Conservation (phyloP, 2,113 vertebrate species). For the Rhinopomastus cyanomelas region DNA sequence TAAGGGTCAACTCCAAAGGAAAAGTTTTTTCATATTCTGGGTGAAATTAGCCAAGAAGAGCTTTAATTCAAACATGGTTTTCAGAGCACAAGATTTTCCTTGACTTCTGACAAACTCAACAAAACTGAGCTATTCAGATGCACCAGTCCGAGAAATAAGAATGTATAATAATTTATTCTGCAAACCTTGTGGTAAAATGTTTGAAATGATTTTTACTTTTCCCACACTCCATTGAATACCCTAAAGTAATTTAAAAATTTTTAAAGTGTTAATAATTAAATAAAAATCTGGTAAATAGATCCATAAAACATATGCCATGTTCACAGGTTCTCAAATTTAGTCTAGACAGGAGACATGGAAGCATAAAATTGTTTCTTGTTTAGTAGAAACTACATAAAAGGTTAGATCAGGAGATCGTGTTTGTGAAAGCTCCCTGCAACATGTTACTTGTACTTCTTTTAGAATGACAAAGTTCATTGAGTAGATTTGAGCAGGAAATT, state of each 20-base stretch:
- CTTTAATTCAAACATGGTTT: neutral
- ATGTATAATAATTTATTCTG: neutral
- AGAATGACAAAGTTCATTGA: neutral
- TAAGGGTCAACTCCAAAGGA: neutral
- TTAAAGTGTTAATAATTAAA: neutral
- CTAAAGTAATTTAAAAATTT: neutral
- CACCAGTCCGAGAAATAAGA: neutral
- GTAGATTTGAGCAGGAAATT: neutral
- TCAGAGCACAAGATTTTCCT: neutral
- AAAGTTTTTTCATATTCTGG: neutral
- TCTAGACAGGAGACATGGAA: neutral
- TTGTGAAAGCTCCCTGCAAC: neutral
- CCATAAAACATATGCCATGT: neutral
- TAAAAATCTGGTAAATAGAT: neutral
- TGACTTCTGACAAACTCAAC: neutral
- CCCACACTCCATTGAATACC: neutral
- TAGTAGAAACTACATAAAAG: neutral
- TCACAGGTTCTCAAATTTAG: neutral
- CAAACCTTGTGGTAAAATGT: neutral
- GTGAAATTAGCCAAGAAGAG: neutral
- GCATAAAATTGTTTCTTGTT: neutral
- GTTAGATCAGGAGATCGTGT: neutral
- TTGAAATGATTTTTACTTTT: neutral
- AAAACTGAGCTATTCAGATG: neutral
- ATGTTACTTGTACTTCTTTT: neutral